A percentile compares a stretch with the other conserved stretches of the same genome.
These are phyloP conservation scores for Leptopilina syphax DNA, from an alignment of 2,888 invertebrate species.

Conservation along the genomic window DNA sequence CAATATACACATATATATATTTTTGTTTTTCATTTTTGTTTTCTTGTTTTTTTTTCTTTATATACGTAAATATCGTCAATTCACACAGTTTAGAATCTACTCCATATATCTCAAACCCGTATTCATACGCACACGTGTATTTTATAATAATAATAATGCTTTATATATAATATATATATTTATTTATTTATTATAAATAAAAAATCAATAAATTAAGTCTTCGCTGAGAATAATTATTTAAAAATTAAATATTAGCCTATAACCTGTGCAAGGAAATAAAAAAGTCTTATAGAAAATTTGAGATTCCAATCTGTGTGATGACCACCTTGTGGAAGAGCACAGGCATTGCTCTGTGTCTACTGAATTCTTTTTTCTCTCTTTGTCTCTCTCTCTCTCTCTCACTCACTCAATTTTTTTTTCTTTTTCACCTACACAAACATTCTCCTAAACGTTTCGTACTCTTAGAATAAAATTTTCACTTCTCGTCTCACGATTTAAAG, in stretches of 20 bases:
- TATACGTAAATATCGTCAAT: constrained; percentile 36
- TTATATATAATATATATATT: neutral
- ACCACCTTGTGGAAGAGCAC: constrained; percentile 45
- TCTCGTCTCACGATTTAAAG: neutral
- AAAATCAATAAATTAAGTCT: constrained; percentile 46
- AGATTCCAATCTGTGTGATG: constrained; percentile 51
- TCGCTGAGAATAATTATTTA: neutral
- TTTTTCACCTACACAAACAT: constrained; percentile 2
- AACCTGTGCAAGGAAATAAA: constrained; percentile 43
- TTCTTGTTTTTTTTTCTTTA: constrained; percentile 27
- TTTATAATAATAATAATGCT: constrained; percentile 20
- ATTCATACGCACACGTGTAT: constrained; percentile 31
- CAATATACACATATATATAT: constrained; percentile 49
- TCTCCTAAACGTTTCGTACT: constrained; percentile 4
- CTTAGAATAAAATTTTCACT: constrained; percentile 22
- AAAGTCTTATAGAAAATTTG: constrained; percentile 50
- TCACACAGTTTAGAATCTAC: constrained; percentile 52
- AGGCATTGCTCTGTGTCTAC: constrained; percentile 41
- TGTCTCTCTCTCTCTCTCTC: constrained; percentile 39
- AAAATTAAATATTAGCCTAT: constrained; percentile 29
- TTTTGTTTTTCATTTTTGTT: constrained; percentile 46
- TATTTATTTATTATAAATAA: constrained; percentile 1
- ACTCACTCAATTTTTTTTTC: constrained; percentile 2
- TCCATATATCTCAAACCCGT: constrained; percentile 24
- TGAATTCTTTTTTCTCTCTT: constrained; percentile 45